Conservation (phyloP, 2,113 vertebrate species). For the Xenus cinereus region DNA sequence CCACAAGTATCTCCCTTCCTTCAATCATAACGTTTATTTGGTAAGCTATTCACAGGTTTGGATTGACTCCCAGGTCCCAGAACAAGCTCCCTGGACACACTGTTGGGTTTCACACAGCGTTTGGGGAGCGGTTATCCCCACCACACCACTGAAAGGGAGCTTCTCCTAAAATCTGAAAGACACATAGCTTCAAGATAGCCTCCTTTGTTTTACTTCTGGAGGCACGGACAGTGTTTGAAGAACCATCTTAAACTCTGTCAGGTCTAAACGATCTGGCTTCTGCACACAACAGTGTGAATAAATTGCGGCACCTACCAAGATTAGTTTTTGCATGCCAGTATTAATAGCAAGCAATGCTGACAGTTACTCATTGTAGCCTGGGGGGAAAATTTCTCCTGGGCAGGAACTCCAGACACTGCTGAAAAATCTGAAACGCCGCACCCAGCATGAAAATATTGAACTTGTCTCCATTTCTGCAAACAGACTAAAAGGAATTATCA, state of each 20-base stretch:
- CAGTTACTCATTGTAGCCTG: not conserved
- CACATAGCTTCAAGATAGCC: not conserved
- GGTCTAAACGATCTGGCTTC: not conserved
- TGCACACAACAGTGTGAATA: not conserved
- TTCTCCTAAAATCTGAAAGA: not conserved
- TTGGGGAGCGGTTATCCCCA: not conserved
- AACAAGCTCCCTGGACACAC: not conserved
- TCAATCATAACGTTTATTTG: not conserved
- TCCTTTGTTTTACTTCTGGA: not conserved
- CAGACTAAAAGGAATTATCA: not conserved
- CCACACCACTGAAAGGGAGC: fast-evolving
- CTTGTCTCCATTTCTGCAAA: not conserved
- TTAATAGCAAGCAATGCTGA: not conserved
- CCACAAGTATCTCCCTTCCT: not conserved
- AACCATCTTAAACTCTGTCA: not conserved
- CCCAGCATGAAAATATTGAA: slow-evolving; percentile 20
- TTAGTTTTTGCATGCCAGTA: not conserved
- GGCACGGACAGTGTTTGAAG: not conserved
- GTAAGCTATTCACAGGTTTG: not conserved
- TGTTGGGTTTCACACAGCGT: not conserved
- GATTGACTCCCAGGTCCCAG: not conserved
- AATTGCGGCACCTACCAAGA: not conserved
- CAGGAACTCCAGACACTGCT: not conserved
- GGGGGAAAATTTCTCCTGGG: not conserved
- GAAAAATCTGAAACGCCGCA: not conserved